Evolutionary conservation across 2,888 invertebrate genomes (phyloP).

Genomic region (Tubulanus polymorphus): DNA sequence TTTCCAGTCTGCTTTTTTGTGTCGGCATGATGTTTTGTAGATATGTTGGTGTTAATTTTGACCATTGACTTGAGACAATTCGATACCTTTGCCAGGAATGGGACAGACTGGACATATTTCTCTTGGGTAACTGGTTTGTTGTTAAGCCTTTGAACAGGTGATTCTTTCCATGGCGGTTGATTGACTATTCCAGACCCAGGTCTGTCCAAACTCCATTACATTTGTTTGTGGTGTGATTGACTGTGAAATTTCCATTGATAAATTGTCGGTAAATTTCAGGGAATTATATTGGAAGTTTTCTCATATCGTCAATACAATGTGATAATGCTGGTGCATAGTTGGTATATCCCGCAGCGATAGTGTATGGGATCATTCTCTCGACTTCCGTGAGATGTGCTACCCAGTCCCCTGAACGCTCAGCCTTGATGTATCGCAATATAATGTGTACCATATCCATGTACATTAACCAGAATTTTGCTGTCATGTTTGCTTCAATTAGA

Average conservation of each 20-base stretch:
- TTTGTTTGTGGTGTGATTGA: neutral
- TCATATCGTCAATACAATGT: constrained; percentile 8
- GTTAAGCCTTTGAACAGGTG: neutral
- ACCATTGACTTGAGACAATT: neutral
- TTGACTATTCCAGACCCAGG: constrained; percentile 7
- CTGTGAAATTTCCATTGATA: constrained; percentile 1
- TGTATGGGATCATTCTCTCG: constrained; percentile 7
- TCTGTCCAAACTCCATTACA: constrained; percentile 13
- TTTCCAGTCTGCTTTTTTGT: no score
- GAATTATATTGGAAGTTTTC: constrained; percentile 2
- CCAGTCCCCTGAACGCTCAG: constrained; percentile 5
- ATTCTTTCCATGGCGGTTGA: constrained; percentile 4
- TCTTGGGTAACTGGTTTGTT: neutral
- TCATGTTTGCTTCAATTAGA: no score
- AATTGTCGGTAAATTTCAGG: constrained; percentile 11
- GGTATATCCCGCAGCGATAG: constrained; percentile 1
- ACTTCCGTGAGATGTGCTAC: neutral
- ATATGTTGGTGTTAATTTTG: no score
- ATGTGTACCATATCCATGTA: constrained; percentile 25
- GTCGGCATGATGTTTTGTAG: no score
- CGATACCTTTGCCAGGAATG: neutral
- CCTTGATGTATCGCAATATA: neutral
- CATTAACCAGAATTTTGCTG: constrained; percentile 21
- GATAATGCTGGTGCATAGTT: constrained; percentile 8
- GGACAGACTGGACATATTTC: neutral